These are phyloP conservation scores for Chamaea fasciata DNA, from an alignment of 2,113 vertebrate genomes.

Conservation along the genomic window DNA sequence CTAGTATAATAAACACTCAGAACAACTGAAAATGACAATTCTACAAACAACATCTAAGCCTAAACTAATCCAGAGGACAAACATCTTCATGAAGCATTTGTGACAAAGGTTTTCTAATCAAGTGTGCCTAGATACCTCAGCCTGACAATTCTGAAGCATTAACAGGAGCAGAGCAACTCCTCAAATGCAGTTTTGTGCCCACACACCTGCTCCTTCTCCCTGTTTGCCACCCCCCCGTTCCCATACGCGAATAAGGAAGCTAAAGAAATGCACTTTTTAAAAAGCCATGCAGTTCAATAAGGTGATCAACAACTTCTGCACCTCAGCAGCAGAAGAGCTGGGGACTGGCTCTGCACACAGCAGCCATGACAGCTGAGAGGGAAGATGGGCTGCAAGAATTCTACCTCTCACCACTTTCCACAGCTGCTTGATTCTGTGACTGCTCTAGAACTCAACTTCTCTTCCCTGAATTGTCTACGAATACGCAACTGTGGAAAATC, in stretches of 20 bases:
- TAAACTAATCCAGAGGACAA: background rate
- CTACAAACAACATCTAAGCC: background rate
- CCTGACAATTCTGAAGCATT: background rate
- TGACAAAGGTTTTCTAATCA: background rate
- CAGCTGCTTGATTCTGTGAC: background rate
- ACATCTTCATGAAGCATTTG: background rate
- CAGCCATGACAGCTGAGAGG: background rate
- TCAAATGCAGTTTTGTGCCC: background rate
- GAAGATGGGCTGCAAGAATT: fast-evolving
- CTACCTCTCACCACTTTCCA: background rate
- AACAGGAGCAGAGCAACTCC: background rate
- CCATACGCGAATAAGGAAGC: background rate
- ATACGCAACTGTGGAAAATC: background rate
- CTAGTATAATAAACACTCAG: background rate
- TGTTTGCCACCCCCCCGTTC: background rate
- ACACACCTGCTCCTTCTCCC: background rate
- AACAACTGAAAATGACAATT: background rate
- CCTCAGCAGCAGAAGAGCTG: background rate
- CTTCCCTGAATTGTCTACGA: background rate
- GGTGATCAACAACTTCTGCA: background rate
- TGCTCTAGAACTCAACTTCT: background rate
- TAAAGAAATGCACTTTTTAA: background rate
- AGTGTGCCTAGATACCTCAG: background rate
- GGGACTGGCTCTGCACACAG: background rate
- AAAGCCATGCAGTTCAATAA: background rate